Evolutionary conservation across 2,113 vertebrate genomes (phyloP).

Genomic region (Colinus virginianus): DNA sequence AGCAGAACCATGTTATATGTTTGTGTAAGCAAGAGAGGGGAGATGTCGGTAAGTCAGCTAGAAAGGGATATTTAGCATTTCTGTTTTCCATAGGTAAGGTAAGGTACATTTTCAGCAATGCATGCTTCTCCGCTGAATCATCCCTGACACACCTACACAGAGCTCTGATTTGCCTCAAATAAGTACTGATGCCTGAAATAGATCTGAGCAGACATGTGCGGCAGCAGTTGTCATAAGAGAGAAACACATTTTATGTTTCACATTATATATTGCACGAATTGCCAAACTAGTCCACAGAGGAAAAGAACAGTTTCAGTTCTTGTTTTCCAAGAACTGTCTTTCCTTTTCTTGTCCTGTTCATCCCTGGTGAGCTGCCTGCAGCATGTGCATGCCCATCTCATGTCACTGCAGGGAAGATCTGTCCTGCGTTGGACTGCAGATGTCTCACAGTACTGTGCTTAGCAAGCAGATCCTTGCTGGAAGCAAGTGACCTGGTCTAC

Average conservation of each 20-base stretch:
- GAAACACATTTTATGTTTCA: not conserved
- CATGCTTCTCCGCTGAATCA: conserved; percentile 42
- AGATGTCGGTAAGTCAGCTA: not conserved
- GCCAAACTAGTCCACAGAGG: not conserved
- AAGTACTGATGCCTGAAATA: conserved; percentile 50
- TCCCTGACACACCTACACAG: conserved; percentile 52
- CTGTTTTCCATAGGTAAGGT: conserved; percentile 24
- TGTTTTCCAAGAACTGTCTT: not conserved
- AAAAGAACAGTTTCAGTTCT: not conserved
- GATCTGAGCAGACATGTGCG: conserved; percentile 33
- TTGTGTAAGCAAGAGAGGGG: not conserved
- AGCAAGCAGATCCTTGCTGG: not conserved
- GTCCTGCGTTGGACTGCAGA: not conserved
- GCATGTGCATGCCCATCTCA: not conserved
- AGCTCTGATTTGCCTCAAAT: conserved; percentile 42
- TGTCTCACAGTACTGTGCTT: not conserved
- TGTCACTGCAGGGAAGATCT: not conserved
- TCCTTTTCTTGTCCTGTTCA: not conserved
- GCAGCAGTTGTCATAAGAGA: conserved; percentile 25
- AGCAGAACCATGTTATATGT: not conserved
- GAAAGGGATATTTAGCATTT: not conserved
- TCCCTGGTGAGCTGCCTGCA: not conserved
- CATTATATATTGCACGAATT: not conserved
- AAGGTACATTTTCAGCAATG: not conserved
- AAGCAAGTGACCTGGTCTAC: conserved; percentile 4